Evolutionary conservation across 2,113 vertebrate genomes (phyloP).

Genomic region (Catagonus wagneri): DNA sequence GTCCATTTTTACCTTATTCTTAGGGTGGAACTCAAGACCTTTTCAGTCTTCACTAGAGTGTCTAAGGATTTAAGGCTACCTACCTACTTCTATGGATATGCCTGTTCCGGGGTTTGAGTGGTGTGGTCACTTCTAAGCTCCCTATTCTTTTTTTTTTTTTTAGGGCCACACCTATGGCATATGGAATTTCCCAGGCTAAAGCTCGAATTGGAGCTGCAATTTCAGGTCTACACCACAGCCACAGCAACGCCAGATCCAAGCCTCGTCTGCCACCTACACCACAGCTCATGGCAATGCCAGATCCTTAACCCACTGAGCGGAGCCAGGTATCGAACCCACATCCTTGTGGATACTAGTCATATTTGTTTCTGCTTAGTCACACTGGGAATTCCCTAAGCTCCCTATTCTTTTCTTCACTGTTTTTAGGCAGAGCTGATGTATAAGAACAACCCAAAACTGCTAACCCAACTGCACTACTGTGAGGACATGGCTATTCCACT

Average conservation of each 20-base stretch:
- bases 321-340: too few species aligned
- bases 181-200: too few species aligned
- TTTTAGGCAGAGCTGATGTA: slow-evolving; percentile 95
- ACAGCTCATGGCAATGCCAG: too few species aligned
- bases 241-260: too few species aligned
- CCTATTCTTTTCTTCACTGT: not conserved
- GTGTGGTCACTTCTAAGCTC: not conserved
- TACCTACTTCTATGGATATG: slow-evolving; percentile 44
- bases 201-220: too few species aligned
- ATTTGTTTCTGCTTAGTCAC: too few species aligned
- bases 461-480: slow-evolving; percentile 96
- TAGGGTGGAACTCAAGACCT: not conserved
- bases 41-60: not conserved
- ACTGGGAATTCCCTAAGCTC: not conserved
- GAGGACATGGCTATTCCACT: slow-evolving; percentile 94
- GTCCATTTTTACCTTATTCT: not conserved
- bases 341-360: too few species aligned
- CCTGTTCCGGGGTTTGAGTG: not conserved
- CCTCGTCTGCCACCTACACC: too few species aligned
- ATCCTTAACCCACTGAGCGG: too few species aligned
- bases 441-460: slow-evolving; percentile 95
- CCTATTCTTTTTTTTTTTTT: not conserved
- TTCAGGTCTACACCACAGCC: too few species aligned
- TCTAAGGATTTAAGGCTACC: not conserved
- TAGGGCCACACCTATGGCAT: too few species aligned